Percentiles rank a stretch among this genome's conserved stretches.
These are phyloP conservation scores for Plagodis dolabraria DNA, from an alignment of 2,888 invertebrate genomes.

Conservation along the genomic window DNA sequence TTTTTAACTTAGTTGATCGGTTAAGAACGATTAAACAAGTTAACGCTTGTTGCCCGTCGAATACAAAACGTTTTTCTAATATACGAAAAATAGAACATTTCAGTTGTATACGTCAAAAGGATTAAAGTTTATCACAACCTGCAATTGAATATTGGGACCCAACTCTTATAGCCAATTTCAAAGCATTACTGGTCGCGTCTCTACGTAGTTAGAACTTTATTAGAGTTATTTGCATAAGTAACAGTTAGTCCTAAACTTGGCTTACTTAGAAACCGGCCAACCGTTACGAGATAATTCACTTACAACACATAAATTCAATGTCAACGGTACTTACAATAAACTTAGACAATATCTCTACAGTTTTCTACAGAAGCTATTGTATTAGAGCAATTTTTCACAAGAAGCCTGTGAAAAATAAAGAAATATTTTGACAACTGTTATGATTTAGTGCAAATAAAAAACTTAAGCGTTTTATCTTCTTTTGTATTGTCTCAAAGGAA, in stretches of 20 bases:
- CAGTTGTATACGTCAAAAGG: too few relatives aligned
- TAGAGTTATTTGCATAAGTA: constrained; percentile 1
- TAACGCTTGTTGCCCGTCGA: too few relatives aligned
- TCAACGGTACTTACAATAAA: constrained; percentile 17
- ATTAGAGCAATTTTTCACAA: constrained; percentile 17
- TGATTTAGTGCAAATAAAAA: constrained; percentile 38
- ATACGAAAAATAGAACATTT: too few relatives aligned
- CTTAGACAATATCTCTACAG: constrained; percentile 9
- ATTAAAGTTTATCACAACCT: too few relatives aligned
- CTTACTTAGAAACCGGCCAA: constrained; percentile 7
- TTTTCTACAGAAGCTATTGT: constrained; percentile 14
- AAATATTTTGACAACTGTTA: constrained; percentile 35
- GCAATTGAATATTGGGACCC: too few relatives aligned
- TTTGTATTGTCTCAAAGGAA: constrained; percentile 38
- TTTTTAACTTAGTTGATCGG: too few relatives aligned
- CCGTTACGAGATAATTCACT: constrained; percentile 24
- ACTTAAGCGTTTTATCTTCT: constrained; percentile 41
- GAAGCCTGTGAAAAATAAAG: constrained; percentile 29
- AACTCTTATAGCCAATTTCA: too few relatives aligned
- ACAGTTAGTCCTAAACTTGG: constrained; percentile 3
- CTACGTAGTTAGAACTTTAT: too few relatives aligned
- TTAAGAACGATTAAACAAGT: too few relatives aligned
- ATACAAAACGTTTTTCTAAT: too few relatives aligned
- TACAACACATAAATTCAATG: constrained; percentile 20
- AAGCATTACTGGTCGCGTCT: too few relatives aligned